Evolutionary conservation across 2,113 vertebrate species (phyloP).

Genomic region (Recurvirostra avosetta): DNA sequence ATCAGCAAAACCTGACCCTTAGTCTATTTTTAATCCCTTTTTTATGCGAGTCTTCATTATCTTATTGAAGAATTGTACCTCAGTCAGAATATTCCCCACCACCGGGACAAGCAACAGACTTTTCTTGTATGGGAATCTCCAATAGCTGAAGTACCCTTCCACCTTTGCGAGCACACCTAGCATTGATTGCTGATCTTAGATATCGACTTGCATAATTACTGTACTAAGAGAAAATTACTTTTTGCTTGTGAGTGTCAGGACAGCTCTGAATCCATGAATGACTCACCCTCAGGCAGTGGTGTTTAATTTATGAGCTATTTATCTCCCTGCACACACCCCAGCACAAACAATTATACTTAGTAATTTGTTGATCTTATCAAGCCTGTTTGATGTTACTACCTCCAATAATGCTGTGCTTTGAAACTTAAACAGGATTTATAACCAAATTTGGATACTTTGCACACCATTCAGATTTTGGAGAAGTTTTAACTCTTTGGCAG

Average conservation of each 20-base stretch:
- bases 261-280: conserved; percentile 39
- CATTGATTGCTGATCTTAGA: conserved; percentile 25
- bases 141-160: not conserved
- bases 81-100: not conserved
- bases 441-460: not conserved
- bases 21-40: not conserved
- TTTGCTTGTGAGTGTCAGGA: conserved; percentile 38
- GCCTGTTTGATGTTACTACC: conserved; percentile 54
- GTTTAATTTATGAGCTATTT: conserved; percentile 72
- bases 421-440: conserved; percentile 53
- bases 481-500: conserved; percentile 40
- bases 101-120: not conserved
- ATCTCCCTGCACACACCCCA: conserved; percentile 64
- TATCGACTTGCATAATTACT: conserved; percentile 25
- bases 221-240: conserved; percentile 57
- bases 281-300: conserved; percentile 41
- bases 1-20: not conserved
- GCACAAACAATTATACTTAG: conserved; percentile 71
- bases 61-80: not conserved
- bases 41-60: not conserved
- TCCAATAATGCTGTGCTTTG: conserved; percentile 40
- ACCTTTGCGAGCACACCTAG: conserved; percentile 7
- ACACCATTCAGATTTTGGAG: not conserved
- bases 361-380: conserved; percentile 72
- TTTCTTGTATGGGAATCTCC: not conserved